Evolutionary conservation across 1,140 invertebrate genomes (phyloP).

Genomic region (Lycorma delicatula): DNA sequence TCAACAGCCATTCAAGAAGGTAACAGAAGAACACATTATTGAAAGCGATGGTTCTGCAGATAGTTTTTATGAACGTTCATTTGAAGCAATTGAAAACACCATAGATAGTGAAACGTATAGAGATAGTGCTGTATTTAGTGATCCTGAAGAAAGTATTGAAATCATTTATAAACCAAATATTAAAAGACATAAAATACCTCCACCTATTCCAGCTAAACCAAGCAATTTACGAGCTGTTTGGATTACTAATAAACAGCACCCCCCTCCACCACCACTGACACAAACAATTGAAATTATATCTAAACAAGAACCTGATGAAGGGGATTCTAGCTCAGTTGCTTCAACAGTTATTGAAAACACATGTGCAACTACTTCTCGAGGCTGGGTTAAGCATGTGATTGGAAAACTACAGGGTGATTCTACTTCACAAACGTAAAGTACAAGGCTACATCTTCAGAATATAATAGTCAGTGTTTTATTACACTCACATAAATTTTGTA

Average conservation of each 20-base stretch:
- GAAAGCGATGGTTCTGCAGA: conserved; percentile 44
- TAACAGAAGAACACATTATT: too few species aligned
- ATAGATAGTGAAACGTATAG: conserved; percentile 57
- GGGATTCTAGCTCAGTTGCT: conserved; percentile 40
- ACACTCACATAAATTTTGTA: too few species aligned
- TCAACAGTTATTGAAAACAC: conserved; percentile 38
- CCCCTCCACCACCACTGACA: too few species aligned
- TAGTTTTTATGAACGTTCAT: conserved; percentile 65
- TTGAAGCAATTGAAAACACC: conserved; percentile 58
- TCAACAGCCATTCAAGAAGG: conserved; percentile 19
- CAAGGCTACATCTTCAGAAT: too few species aligned
- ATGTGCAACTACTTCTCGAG: conserved; percentile 33
- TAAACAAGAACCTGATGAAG: conserved; percentile 34
- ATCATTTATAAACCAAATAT: background rate
- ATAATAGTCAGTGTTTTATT: too few species aligned
- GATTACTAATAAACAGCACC: too few species aligned
- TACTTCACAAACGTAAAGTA: too few species aligned
- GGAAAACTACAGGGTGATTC: conserved; percentile 40
- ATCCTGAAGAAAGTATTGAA: conserved; percentile 46
- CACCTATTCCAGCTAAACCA: conserved; percentile 38
- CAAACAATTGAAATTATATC: background rate
- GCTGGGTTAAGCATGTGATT: conserved; percentile 44
- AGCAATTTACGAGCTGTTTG: conserved; percentile 18
- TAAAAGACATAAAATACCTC: conserved; percentile 30
- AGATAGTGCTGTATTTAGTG: conserved; percentile 78